phyloP scores from a whole-genome alignment of 1,140 invertebrate genomes.

The Macrocentrus cingulum region DNA sequence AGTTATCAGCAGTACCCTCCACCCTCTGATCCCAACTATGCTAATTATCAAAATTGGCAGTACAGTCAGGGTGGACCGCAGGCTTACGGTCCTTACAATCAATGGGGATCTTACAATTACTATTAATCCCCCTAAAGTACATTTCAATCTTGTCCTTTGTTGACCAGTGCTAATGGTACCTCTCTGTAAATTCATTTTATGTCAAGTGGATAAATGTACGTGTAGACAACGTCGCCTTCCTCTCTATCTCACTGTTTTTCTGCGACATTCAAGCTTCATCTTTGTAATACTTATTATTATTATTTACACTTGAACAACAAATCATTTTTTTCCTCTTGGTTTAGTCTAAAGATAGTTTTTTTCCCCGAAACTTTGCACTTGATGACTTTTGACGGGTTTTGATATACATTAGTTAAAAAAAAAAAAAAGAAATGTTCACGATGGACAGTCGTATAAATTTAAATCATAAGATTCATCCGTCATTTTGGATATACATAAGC shows the following conservation, averaged over 20 bases:
- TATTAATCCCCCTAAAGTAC: slow-evolving; percentile 48
- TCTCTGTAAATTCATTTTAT: slow-evolving; percentile 16
- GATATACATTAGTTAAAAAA: too few relatives aligned
- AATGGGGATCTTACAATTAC: slow-evolving; percentile 66
- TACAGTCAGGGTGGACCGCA: slow-evolving; percentile 64
- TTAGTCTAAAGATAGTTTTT: too few relatives aligned
- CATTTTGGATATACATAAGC: background rate
- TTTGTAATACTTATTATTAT: background rate
- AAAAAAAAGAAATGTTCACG: too few relatives aligned
- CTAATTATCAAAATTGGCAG: slow-evolving; percentile 69
- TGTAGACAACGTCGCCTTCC: background rate
- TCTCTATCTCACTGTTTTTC: too few relatives aligned
- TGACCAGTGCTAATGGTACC: slow-evolving; percentile 1
- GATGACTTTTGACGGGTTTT: too few relatives aligned
- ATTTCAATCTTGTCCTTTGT: slow-evolving; percentile 1
- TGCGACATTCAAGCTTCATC: background rate
- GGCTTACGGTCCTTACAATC: slow-evolving; percentile 66
- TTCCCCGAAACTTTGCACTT: too few relatives aligned
- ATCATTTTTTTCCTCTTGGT: background rate
- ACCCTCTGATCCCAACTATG: slow-evolving; percentile 61
- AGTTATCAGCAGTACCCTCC: slow-evolving; percentile 65
- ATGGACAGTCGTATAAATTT: background rate
- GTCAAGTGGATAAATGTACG: slow-evolving; percentile 5
- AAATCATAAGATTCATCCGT: background rate
- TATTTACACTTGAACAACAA: too few relatives aligned